phyloP scores from a whole-genome alignment of 2,888 invertebrate genomes.

The Abscondita cerata region DNA sequence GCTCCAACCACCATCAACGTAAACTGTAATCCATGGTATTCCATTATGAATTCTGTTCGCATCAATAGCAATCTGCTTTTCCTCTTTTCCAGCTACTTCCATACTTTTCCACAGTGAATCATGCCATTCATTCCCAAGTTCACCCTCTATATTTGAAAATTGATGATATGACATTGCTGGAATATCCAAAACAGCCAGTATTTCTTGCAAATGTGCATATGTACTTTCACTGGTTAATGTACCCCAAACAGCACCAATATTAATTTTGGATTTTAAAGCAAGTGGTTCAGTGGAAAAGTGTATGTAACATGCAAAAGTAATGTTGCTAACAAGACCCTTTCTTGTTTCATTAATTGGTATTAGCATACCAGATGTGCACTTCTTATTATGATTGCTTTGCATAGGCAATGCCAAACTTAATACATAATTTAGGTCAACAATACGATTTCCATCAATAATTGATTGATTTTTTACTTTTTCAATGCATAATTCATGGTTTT shows the following conservation, averaged over 20 bases:
- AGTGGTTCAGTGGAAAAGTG: background rate
- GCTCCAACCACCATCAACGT: conserved; percentile 21
- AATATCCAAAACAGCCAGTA: background rate
- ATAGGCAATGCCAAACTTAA: no score
- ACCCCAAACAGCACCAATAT: background rate
- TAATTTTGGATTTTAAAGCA: background rate
- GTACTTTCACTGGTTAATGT: background rate
- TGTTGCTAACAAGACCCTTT: background rate
- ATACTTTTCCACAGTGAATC: conserved; percentile 1
- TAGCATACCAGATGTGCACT: no score
- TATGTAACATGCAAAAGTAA: background rate
- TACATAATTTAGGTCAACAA: no score
- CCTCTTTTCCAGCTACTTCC: conserved; percentile 1
- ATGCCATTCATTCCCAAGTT: background rate
- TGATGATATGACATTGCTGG: background rate
- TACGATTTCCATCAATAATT: no score
- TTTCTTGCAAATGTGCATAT: background rate
- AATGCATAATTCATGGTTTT: no score
- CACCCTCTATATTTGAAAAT: background rate
- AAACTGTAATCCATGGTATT: conserved; percentile 14
- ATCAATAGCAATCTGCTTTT: conserved; percentile 2
- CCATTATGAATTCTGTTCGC: conserved; percentile 1
- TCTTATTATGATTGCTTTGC: no score
- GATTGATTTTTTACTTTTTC: no score
- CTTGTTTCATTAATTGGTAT: no score